Base-by-base conservation (phyloP, 2,888 invertebrate species). In the Apodemia hepburni region DNA sequence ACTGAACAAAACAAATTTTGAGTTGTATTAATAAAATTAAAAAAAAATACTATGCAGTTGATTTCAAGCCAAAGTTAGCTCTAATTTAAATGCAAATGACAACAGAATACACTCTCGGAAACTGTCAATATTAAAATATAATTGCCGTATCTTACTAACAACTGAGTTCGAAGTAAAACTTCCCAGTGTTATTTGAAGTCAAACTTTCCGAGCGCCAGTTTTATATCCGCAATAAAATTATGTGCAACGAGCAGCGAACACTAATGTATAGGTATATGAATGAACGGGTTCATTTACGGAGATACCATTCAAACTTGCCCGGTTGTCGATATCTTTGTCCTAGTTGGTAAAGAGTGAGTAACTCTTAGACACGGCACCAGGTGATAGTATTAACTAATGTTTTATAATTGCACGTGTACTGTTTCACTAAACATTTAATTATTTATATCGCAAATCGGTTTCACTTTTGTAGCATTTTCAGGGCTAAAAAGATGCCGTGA, bases 261-360 rank as follows among this genome's bases (percentile, higher is more conserved):
- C 66, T 66, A 66, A 68, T 68, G 64, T 65, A 68, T 66, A 65
- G 64, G 64, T 65, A 65, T 64, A 75, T 77, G 76, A 80, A 79
- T 72, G 77, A 74, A 57, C n/a, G 17, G 76, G 81, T 82, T 85
- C 85, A 84, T 84, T 85, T 85, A 78, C 81, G 69, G 73, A 81
- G 87, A 87, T 87, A 87, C 78, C 75, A 81, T 85, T 85, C 81
- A 82, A 77, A 79, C 78, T 79, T 78, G 71, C 76, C 76, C 79
- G 74, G 76, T 74, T 75, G 78, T 77, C 82, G 81, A 85, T 86
- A 86, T 84, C 86, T 85, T 84, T 85, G 87, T 83, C 75, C 75
- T 64, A 67, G 66, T 73, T 70, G 60, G 66, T 58, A 42, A 60
- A 77, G 76, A 75, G 47, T 29, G 65, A 61, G 0, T 1, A 65